These are phyloP conservation scores for Amphipyra berbera DNA, from an alignment of 2,888 invertebrate species.

Conservation along the genomic window DNA sequence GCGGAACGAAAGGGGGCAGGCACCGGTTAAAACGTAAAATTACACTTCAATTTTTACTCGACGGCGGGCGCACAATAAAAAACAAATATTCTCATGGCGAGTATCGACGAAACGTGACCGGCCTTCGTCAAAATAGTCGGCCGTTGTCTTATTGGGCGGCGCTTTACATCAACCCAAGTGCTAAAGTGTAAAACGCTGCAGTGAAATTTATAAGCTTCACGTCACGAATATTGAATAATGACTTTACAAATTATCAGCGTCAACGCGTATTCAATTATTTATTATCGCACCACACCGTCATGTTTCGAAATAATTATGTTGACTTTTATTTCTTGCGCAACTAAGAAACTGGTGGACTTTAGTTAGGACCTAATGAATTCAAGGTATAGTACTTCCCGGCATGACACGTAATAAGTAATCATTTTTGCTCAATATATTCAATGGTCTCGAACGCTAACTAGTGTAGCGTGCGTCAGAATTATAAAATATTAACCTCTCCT, in stretches of 20 bases:
- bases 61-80: slow-evolving; percentile 87
- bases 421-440: slow-evolving; percentile 64
- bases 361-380: slow-evolving; percentile 40
- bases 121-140: slow-evolving; percentile 89
- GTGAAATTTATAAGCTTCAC: slow-evolving; percentile 86
- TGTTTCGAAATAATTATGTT: slow-evolving; percentile 62
- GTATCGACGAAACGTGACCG: slow-evolving; percentile 90
- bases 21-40: slow-evolving; percentile 89
- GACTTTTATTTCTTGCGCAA: slow-evolving; percentile 54
- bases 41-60: slow-evolving; percentile 89
- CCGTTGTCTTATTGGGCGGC: slow-evolving; percentile 88
- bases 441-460: slow-evolving; percentile 64
- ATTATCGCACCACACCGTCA: slow-evolving; percentile 60
- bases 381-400: slow-evolving; percentile 34
- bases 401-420: slow-evolving; percentile 51
- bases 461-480: slow-evolving; percentile 73
- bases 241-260: slow-evolving; percentile 81
- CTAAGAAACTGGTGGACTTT: slow-evolving; percentile 32
- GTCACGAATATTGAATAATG: slow-evolving; percentile 89
- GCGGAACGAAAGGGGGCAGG: slow-evolving; percentile 90
- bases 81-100: slow-evolving; percentile 90
- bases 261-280: slow-evolving; percentile 74
- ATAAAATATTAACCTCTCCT: slow-evolving; percentile 83
- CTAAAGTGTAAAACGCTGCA: slow-evolving; percentile 89
- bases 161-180: slow-evolving; percentile 84